Base-by-base conservation (phyloP, 2,797 vertebrate species). In the Craterocephalus amniculus region DNA sequence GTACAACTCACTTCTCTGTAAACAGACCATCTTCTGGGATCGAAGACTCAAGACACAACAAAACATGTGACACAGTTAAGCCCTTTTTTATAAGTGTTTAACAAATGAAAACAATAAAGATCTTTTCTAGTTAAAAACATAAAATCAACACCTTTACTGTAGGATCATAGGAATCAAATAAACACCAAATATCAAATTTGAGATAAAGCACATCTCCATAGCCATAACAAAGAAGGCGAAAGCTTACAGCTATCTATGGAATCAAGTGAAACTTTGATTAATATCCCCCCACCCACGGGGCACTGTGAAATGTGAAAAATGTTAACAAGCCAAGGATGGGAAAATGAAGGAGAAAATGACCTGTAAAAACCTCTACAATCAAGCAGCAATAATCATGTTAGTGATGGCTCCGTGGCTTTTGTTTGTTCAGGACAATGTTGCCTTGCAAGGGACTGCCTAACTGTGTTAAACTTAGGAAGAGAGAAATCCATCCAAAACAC, bases 341-440 rank as follows among this genome's bases (percentile, higher is more conserved):
- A 22, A 31, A 57, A 58, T n/a, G 0, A 59, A 35, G 20, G n/a
- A 45, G 11, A 27, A 62, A 45, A 24, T 43, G 38, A 63, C 7
- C 52, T 16, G 27, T 29, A 69, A 48, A 51, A 48, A 24, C 3
- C 35, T 12, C 0, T 2, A 14, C 7, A 69, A 40, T 55, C 10
- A 51, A 63, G 55, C 57, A 58, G 36, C 40, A 38, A 48, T 49
- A 36, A 66, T 45, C 29, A 22, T 36, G 60, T 71, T 55, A 31
- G 40, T 69, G 56, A 72, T 67, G 71, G 40, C 35, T 55, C 16
- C n/a, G 0, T 48, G 31, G 7, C 69, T 67, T n/a, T 83, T 80
- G 82, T 78, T 32, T 54, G 57, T 24, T 52, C 10, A 0, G 48
- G 36, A 67, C 40, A 49, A 56, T 49, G 10, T 31, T 5, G 24